Evolutionary conservation across 2,113 vertebrate genomes (phyloP).

Genomic region (Gorsachius goisagi): DNA sequence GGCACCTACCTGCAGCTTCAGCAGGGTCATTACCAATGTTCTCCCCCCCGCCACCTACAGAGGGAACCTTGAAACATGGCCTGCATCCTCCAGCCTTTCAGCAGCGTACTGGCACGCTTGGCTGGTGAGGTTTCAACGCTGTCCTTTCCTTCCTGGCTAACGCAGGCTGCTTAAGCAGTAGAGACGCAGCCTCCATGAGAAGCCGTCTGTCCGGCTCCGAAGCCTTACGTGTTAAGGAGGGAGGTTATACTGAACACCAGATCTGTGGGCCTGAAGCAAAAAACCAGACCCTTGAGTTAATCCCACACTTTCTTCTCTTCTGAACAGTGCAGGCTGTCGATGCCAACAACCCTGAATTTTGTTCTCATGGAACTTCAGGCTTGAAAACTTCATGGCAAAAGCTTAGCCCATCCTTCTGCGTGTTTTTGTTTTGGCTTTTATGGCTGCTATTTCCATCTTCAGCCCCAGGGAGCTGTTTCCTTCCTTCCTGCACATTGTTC

Average conservation of each 20-base stretch:
- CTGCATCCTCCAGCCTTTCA: not conserved
- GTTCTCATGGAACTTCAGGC: not conserved
- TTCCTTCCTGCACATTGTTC: not conserved
- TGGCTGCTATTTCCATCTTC: not conserved
- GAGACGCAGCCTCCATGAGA: not conserved
- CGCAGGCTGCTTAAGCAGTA: fast-evolving
- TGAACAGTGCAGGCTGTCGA: not conserved
- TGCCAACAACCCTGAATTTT: not conserved
- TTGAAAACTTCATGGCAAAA: not conserved
- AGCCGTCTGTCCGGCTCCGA: not conserved
- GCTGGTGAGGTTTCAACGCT: not conserved
- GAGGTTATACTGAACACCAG: not conserved
- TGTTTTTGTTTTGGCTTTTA: not conserved
- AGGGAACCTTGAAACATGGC: not conserved
- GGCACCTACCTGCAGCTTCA: not conserved
- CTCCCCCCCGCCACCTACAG: not conserved
- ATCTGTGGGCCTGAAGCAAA: not conserved
- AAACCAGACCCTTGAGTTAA: not conserved
- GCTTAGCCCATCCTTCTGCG: fast-evolving
- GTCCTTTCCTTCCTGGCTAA: not conserved
- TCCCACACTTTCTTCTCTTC: not conserved
- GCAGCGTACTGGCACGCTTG: fast-evolving
- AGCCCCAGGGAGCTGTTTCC: not conserved
- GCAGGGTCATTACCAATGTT: not conserved
- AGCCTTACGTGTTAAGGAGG: not conserved